phyloP scores from a whole-genome alignment of 2,888 invertebrate species.

The Salpingus planirostris region DNA sequence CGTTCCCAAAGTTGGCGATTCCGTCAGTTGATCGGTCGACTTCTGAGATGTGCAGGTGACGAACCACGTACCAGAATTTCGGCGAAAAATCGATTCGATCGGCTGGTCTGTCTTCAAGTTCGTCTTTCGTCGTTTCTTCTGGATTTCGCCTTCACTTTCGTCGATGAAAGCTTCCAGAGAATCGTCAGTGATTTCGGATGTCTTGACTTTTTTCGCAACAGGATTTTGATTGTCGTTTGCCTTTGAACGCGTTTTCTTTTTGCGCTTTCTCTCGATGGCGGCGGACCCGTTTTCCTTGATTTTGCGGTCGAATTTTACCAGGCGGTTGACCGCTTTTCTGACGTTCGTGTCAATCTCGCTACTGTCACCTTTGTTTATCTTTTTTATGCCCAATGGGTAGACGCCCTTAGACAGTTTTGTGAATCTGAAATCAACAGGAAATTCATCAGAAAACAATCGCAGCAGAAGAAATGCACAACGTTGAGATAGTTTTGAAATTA shows the following conservation, averaged over 20 bases:
- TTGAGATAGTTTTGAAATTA: too few species aligned
- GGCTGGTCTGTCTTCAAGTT: not conserved
- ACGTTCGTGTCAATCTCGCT: conserved; percentile 27
- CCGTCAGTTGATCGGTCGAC: too few species aligned
- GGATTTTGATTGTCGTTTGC: too few species aligned
- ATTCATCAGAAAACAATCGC: too few species aligned
- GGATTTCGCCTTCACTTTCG: not conserved
- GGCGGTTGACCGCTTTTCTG: conserved; percentile 30
- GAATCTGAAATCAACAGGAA: conserved; percentile 52
- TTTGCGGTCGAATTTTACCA: conserved; percentile 35
- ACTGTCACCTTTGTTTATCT: conserved; percentile 38
- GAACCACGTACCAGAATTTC: conserved; percentile 37
- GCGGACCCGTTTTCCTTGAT: conserved; percentile 22
- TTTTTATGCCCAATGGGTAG: conserved; percentile 59
- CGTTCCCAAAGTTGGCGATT: too few species aligned
- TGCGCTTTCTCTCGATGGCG: conserved; percentile 28
- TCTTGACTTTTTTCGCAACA: too few species aligned
- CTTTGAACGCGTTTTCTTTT: conserved; percentile 18
- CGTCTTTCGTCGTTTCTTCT: not conserved
- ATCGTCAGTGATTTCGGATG: not conserved
- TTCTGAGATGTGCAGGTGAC: conserved; percentile 20
- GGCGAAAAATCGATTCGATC: conserved; percentile 27
- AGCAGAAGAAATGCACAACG: too few species aligned
- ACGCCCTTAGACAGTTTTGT: conserved; percentile 49
- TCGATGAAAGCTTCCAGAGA: not conserved